Conservation (phyloP, 1,140 invertebrate species). For the Globodera rostochiensis region DNA sequence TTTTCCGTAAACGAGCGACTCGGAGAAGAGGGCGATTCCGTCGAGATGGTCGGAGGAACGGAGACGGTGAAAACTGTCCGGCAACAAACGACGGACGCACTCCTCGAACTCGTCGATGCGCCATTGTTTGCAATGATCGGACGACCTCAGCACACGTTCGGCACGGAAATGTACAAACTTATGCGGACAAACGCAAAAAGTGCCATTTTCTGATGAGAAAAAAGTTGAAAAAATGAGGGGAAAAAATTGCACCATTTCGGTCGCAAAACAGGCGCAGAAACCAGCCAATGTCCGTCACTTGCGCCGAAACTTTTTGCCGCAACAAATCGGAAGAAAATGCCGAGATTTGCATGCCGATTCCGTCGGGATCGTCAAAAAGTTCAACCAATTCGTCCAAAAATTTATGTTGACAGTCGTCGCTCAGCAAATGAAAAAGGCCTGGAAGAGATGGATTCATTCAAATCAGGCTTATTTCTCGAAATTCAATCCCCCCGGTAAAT, state of each 20-base stretch:
- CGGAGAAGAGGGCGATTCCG: neutral
- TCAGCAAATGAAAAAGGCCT: neutral
- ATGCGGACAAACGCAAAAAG: neutral
- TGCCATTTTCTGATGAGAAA: neutral
- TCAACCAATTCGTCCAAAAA: neutral
- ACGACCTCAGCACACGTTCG: neutral
- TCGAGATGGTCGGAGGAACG: neutral
- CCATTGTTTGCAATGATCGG: neutral
- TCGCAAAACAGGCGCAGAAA: neutral
- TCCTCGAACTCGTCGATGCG: neutral
- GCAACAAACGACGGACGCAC: neutral
- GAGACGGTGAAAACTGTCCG: neutral
- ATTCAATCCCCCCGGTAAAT: neutral
- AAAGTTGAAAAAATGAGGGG: neutral
- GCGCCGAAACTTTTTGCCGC: neutral
- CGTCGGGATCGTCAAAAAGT: neutral
- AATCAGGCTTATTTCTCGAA: neutral
- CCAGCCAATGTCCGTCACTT: neutral
- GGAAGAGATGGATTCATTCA: neutral
- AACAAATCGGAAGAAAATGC: neutral
- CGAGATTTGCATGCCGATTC: neutral
- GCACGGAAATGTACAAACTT: neutral
- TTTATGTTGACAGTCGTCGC: neutral
- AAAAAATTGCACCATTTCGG: neutral
- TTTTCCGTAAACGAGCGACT: conserved; percentile 9